Evolutionary conservation across 1,140 invertebrate species (phyloP).

Genomic region (Lineus longissimus): DNA sequence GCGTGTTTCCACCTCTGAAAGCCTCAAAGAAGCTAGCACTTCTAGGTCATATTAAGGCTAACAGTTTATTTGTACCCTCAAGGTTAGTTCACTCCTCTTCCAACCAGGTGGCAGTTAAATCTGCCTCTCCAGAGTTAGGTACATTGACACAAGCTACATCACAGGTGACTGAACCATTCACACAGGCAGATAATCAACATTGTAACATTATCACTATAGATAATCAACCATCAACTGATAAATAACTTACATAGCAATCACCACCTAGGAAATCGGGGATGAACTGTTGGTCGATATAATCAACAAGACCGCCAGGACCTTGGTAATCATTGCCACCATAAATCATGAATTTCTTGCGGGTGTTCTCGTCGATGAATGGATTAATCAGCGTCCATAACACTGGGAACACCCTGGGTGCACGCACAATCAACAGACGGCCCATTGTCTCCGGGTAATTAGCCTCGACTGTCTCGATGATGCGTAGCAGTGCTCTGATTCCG

Average conservation of each 20-base stretch:
- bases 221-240: too few species aligned
- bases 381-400: slow-evolving; percentile 95
- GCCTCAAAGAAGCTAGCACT: too few species aligned
- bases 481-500: slow-evolving; percentile 81
- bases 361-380: slow-evolving; percentile 96
- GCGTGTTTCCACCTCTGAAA: too few species aligned
- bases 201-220: too few species aligned
- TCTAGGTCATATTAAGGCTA: too few species aligned
- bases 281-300: slow-evolving; percentile 81
- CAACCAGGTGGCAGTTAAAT: too few species aligned
- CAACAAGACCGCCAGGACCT: slow-evolving; percentile 70
- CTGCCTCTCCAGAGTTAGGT: too few species aligned
- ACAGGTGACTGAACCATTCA: too few species aligned
- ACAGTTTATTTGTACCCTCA: too few species aligned
- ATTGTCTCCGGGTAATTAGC: slow-evolving; percentile 95
- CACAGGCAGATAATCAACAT: too few species aligned
- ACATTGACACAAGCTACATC: too few species aligned
- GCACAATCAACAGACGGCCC: slow-evolving; percentile 58
- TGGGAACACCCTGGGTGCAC: slow-evolving; percentile 75
- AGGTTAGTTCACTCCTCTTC: too few species aligned
- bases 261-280: slow-evolving; percentile 91
- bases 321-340: slow-evolving; percentile 85
- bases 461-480: slow-evolving; percentile 92
- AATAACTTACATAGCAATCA: slow-evolving; percentile 71
- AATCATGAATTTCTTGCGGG: slow-evolving; percentile 89